Evolutionary conservation across 2,113 vertebrate species (phyloP).

Genomic region (Lanius ludovicianus): DNA sequence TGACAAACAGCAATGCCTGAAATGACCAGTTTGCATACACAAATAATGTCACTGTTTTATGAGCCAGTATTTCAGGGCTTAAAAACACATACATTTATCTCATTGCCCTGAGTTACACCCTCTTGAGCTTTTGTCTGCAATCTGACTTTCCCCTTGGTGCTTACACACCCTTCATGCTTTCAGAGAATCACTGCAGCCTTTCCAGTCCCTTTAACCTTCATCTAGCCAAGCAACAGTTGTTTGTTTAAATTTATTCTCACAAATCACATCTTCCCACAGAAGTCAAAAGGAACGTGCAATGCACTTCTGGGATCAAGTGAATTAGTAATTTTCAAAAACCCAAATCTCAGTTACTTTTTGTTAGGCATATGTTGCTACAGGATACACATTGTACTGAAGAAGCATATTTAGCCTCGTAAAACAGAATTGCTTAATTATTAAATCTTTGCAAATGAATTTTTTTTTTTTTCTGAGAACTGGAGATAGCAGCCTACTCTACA

Average conservation of each 20-base stretch:
- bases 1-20: neutral
- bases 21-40: neutral
- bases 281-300: neutral
- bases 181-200: neutral
- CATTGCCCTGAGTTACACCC: conserved; percentile 22
- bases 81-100: conserved; percentile 29
- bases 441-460: neutral
- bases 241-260: conserved; percentile 31
- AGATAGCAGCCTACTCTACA: neutral
- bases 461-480: neutral
- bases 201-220: neutral
- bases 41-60: conserved; percentile 14
- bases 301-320: neutral
- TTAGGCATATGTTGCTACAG: neutral
- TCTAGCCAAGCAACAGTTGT: conserved; percentile 6
- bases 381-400: neutral
- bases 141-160: conserved; percentile 13
- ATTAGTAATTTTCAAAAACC: neutral
- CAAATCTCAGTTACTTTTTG: neutral
- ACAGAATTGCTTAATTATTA: neutral
- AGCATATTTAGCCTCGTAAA: neutral
- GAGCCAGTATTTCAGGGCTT: neutral
- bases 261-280: conserved; percentile 13
- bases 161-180: conserved; percentile 43
- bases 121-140: conserved; percentile 15